Evolutionary conservation across 2,113 vertebrate genomes (phyloP).

Genomic region (Tupaia tana): DNA sequence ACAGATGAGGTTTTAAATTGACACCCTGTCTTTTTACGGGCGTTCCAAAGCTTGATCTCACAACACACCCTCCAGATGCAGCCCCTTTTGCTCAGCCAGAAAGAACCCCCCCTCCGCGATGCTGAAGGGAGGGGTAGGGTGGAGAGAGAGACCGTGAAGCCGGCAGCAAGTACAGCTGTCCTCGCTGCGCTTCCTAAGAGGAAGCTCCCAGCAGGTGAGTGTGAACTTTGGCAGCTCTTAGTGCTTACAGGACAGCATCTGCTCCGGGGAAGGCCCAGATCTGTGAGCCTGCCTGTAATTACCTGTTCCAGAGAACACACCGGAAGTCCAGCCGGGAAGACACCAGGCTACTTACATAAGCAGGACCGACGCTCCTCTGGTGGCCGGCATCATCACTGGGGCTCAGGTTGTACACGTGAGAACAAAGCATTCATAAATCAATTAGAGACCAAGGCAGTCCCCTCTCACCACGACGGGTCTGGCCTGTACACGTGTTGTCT

Average conservation of each 20-base stretch:
- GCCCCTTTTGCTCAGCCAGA: constrained; percentile 66
- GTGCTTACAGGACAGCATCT: not conserved
- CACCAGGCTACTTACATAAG: too few relatives aligned
- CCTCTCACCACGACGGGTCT: too few relatives aligned
- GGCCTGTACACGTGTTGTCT: too few relatives aligned
- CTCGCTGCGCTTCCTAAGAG: not conserved
- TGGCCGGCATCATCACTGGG: too few relatives aligned
- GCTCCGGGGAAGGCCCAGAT: too few relatives aligned
- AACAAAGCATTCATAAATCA: too few relatives aligned
- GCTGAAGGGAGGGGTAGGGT: not conserved
- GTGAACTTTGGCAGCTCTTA: not conserved
- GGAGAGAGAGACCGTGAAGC: not conserved
- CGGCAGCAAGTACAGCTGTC: constrained; percentile 29
- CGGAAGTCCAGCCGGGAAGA: too few relatives aligned
- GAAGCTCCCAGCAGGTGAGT: not conserved
- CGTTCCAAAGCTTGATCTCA: constrained; percentile 78
- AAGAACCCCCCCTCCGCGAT: constrained; percentile 36
- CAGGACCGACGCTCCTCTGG: too few relatives aligned
- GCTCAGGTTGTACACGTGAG: too few relatives aligned
- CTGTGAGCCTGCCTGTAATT: too few relatives aligned
- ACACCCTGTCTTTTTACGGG: constrained; percentile 82
- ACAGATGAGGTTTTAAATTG: constrained; percentile 81
- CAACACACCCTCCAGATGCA: constrained; percentile 75
- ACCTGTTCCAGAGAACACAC: too few relatives aligned
- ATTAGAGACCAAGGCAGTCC: too few relatives aligned